Evolutionary conservation across 64 coral and sea anemone species (phyloP).

Genomic region (Stichodactyla helianthus): DNA sequence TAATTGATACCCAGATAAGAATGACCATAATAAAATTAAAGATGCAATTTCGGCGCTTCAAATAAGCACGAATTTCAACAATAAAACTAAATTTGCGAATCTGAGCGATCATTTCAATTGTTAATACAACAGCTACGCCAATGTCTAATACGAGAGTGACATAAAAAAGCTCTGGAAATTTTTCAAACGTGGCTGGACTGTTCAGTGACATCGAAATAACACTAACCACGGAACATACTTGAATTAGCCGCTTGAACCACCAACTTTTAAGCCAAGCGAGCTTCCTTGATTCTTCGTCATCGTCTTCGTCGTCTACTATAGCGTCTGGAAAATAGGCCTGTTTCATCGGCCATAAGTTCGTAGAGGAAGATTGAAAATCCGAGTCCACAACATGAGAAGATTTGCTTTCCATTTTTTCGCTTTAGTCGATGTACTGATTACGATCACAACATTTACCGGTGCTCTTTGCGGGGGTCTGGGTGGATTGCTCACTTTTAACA

Average conservation of each 20-base stretch:
- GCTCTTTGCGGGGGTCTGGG: constrained; percentile 29
- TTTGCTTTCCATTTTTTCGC: constrained; percentile 19
- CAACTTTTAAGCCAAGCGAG: constrained; percentile 82
- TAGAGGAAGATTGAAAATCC: constrained; percentile 77
- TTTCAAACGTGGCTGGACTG: constrained; percentile 63
- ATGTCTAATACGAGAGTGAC: constrained; percentile 69
- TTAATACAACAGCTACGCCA: constrained; percentile 84
- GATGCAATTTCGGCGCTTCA: constrained; percentile 67
- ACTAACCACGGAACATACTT: constrained; percentile 77
- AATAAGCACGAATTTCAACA: constrained; percentile 79
- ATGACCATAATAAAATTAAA: constrained; percentile 87
- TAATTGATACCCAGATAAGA: constrained; percentile 77
- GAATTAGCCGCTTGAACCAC: constrained; percentile 89
- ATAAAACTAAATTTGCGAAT: constrained; percentile 75
- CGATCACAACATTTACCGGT: constrained; percentile 32
- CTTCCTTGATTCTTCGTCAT: constrained; percentile 68
- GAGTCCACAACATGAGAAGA: constrained; percentile 52
- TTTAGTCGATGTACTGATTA: background rate
- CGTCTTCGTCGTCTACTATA: constrained; percentile 66
- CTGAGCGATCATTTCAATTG: constrained; percentile 80
- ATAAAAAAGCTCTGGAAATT: constrained; percentile 41
- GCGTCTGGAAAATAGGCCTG: constrained; percentile 46
- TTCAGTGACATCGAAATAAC: constrained; percentile 87
- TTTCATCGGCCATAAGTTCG: constrained; percentile 73
- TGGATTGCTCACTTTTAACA: constrained; percentile 28